Base-by-base conservation (phyloP, 2,113 vertebrate species). In the Diphyllodes magnificus region DNA sequence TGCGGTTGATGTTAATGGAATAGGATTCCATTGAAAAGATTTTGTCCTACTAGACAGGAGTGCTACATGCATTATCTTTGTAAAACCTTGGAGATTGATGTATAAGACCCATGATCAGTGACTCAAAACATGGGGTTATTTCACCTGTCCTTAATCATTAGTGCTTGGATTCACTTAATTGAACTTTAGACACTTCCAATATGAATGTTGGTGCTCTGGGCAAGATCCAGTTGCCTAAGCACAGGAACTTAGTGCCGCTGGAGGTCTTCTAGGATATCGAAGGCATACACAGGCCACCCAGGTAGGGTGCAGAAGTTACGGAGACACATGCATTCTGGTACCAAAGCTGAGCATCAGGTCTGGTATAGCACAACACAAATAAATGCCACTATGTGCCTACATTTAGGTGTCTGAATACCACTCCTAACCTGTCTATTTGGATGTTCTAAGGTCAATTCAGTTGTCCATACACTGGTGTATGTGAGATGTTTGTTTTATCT, bases 81-180 rank as follows among this genome's bases (percentile, higher is more conserved):
- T 75, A 68, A 91, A 50, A 84, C 24, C 47, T 44, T 88, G 60
- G 60, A 92, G 76, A 90, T 0, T 92, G 88, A 90, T 3, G 1
- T 50, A 75, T 50, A 71, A 78, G 51, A 68, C 81, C 40, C 49
- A 82, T 23, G 69, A 92, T 39, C 91, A 82, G 65, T 91, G 88
- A 92, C 63, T 91, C 72, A 89, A 93, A 92, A 87, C 87, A 28
- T 42, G 82, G 37, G n/a, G 40, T 87, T 93, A 69, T 95, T 94
- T 90, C 49, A 92, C 66, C n/a, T 80, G 75, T 93, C 70, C 79
- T 85, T 82, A 92, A 80, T 54, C 82, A 69, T 92, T 90, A 88
- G 90, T 53, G 7, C 31, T 50, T 88, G 31, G 12, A 82, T 61
- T 90, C 85, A 82, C 71, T 76, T 90, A 79, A 85, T 64, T 18